Base-by-base conservation (phyloP, 2,113 vertebrate species). In the Leuciscus idus region DNA sequence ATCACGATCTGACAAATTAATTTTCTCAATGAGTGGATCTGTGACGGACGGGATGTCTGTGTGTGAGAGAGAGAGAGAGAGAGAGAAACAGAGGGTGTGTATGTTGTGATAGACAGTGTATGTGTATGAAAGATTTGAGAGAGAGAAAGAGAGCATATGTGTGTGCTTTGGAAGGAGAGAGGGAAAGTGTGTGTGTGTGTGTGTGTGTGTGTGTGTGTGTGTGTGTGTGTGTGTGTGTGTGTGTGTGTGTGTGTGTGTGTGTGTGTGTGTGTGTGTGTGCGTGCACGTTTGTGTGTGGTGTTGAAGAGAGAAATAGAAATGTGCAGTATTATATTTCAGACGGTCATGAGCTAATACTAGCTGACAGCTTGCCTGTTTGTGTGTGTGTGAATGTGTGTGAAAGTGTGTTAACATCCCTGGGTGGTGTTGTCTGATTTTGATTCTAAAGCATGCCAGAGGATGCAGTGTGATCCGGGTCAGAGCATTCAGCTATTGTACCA, bases 261-360 rank as follows among this genome's bases (percentile, higher is more conserved):
- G 39, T 6, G 39, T 6, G 46, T 11, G 46, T 4, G 33, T 4
- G 33, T 4, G 33, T 4, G 36, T 0, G 0, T 36, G 36, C 33
- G 0, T 6, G 39, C 7, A 8, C 7, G 7, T 8, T 43, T 43
- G 75, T 55, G 48, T 17, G 4, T 11, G 9, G 10, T 64, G 39
- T 77, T 77, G 74, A 55, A 77, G 48, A 81, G 23, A n/a, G 64
- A 70, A 52, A 77, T 52, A 77, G 48, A 48, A 55, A 70, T 33
- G 64, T 83, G 79, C 13, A 66, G 59, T 64, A 64, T 66, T 81
- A 72, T 50, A 83, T 68, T 83, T 83, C 70, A 79, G 73, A 23
- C 75, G 84, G 28, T 85, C 43, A 77, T 83, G 48, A 81, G 86
- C 81, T 70, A 84, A 87, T 77, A 48, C n/a, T 46, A 48, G 52